phyloP scores from a whole-genome alignment of 1,140 invertebrate genomes.

The Drosophila mojavensis region DNA sequence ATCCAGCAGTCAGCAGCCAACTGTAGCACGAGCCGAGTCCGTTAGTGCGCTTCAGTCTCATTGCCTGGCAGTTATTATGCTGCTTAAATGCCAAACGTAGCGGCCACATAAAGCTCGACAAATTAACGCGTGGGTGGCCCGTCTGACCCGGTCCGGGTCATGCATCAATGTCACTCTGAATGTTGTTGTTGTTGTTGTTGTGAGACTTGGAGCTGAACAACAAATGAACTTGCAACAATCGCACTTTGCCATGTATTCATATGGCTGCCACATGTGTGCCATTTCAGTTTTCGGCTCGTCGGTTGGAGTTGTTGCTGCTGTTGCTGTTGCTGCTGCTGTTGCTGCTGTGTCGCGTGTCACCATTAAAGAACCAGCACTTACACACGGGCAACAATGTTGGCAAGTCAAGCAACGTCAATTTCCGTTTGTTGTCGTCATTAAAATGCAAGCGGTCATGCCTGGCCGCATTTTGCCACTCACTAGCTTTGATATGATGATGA shows the following conservation, averaged over 20 bases:
- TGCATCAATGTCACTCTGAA: constrained; percentile 66
- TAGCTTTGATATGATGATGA: constrained; percentile 48
- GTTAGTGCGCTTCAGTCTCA: constrained; percentile 40
- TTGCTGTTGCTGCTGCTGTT: background rate
- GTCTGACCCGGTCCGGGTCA: constrained; percentile 32
- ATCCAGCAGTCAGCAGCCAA: constrained; percentile 4
- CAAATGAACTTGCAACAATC: constrained; percentile 30
- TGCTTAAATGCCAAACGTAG: constrained; percentile 54
- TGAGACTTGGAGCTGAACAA: background rate
- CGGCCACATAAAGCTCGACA: constrained; percentile 68
- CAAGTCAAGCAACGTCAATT: constrained; percentile 70
- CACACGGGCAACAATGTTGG: constrained; percentile 59
- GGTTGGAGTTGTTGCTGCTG: background rate
- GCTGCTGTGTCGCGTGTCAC: constrained; percentile 62
- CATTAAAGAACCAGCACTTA: constrained; percentile 52
- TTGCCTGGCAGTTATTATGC: constrained; percentile 77
- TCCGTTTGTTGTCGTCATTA: constrained; percentile 79
- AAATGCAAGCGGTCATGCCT: constrained; percentile 62
- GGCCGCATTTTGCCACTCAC: constrained; percentile 42
- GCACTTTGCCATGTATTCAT: constrained; percentile 35
- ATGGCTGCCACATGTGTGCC: constrained; percentile 61
- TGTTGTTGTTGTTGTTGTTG: background rate
- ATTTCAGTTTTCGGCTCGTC: background rate
- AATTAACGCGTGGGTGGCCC: constrained; percentile 69
- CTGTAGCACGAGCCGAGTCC: constrained; percentile 14